A percentile compares a stretch with the other conserved stretches of the same genome.
These are phyloP conservation scores for Periophthalmodon schlosseri DNA, from an alignment of 2,113 vertebrate genomes.

Conservation along the genomic window DNA sequence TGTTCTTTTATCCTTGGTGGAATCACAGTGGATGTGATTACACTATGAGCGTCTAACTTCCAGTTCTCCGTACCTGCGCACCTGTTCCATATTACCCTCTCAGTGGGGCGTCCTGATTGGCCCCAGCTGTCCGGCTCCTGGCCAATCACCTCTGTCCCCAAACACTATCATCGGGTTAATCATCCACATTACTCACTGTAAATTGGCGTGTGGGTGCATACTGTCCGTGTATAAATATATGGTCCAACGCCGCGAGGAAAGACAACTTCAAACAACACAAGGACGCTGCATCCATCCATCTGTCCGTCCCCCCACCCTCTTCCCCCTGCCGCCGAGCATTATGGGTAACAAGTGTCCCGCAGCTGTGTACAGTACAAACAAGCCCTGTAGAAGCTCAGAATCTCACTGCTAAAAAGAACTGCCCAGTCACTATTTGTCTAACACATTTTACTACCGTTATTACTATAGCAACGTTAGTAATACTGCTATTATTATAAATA, in stretches of 20 bases:
- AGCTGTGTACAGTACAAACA: constrained; percentile 36
- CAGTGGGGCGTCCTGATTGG: constrained; percentile 16
- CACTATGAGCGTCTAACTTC: background rate
- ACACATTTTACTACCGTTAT: background rate
- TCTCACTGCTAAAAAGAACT: background rate
- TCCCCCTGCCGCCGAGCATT: constrained; percentile 32
- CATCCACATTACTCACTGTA: constrained; percentile 11
- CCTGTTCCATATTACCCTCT: constrained; percentile 34
- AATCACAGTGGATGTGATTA: background rate
- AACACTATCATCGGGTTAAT: constrained; percentile 45
- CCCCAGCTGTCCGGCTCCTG: constrained; percentile 38
- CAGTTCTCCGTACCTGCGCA: constrained; percentile 17
- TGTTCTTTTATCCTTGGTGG: background rate
- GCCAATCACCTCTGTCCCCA: constrained; percentile 20
- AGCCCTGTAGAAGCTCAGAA: constrained; percentile 25
- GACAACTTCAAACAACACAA: constrained; percentile 68
- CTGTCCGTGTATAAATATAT: constrained; percentile 27
- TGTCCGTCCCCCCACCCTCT: constrained; percentile 23
- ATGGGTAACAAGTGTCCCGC: constrained; percentile 45
- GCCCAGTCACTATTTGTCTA: background rate
- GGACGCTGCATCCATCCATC: constrained; percentile 53
- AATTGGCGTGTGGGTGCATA: background rate
- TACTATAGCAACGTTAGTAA: background rate
- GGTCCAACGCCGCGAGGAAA: constrained; percentile 57
- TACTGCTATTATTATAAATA: background rate